Conservation (phyloP, 2,888 invertebrate genomes). For the Lepeophtheirus nordmannii region DNA sequence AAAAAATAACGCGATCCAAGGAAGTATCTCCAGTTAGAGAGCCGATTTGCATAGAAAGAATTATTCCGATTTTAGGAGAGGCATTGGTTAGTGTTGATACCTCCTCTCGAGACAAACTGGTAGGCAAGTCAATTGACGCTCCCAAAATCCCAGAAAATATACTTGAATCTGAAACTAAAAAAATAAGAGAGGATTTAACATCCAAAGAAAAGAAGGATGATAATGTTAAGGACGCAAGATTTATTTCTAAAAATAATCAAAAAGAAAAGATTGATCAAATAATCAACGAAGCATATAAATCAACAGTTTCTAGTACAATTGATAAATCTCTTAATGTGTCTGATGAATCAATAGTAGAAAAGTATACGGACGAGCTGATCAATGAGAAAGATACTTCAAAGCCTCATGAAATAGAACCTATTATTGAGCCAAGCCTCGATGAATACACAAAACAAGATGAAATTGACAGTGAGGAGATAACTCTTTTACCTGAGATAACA, state of each 20-base stretch:
- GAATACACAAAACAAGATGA: background rate
- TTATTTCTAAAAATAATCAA: too few species aligned
- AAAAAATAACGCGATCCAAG: background rate
- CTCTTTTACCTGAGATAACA: background rate
- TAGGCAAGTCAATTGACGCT: background rate
- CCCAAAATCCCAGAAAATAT: slow-evolving; percentile 4
- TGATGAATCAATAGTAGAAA: too few species aligned
- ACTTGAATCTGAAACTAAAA: background rate
- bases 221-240: background rate
- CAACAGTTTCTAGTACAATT: too few species aligned
- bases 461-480: slow-evolving; percentile 3
- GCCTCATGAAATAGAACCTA: too few species aligned
- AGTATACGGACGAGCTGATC: too few species aligned
- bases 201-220: background rate
- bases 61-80: background rate
- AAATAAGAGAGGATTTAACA: background rate
- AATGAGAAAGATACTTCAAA: too few species aligned
- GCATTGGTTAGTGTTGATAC: background rate
- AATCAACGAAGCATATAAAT: too few species aligned
- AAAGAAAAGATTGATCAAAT: too few species aligned
- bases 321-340: too few species aligned
- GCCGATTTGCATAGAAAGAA: background rate
- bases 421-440: too few species aligned
- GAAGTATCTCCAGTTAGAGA: slow-evolving; percentile 2
- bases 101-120: background rate